Base-by-base conservation (phyloP, 2,113 vertebrate species). In the Podarcis raffonei region DNA sequence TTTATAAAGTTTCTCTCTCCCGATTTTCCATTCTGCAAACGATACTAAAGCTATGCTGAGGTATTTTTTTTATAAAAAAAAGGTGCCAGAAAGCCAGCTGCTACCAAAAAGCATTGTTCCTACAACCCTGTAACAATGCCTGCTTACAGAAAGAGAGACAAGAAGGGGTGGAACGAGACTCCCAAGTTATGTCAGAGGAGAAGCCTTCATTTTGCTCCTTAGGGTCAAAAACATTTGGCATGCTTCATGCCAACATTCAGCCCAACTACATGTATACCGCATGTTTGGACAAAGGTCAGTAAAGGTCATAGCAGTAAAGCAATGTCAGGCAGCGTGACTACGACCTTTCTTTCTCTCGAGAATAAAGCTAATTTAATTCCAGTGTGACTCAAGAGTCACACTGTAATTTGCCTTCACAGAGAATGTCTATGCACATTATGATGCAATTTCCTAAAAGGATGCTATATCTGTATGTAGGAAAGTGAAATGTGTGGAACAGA, bases 21-120 rank as follows among this genome's bases (percentile, higher is more conserved):
- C 95, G 95, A 96, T 96, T 96, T 97, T 96, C 95, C 92, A 94
- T 95, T 97, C 94, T 96, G 95, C 92, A 95, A 84, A 97, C 95
- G 97, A 97, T 95, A 95, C 96, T 97, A 98, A 84, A 98, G 96
- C 97, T 98, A 98, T 97, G 97, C 97, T 98, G 99, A 99, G 99
- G 99, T 99, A 99, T 99, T 98, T 87, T 80, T 72, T 80, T 98
- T 96, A 1, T 66, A 18, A 66, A 97, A 97, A 96, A 75, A 97
- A 98, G 98, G 97, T 95, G 96, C 96, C 96, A 95, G 97, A 96
- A 89, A 96, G 94, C 92, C 91, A 96, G 96, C 96, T 95, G 95
- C 94, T 95, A 92, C 95, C 95, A 95, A 94, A 86, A 83, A 94
- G 93, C 94, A 93, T 92, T 93, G 90, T 89, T 96, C 94, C 96